These are phyloP conservation scores for Syrmaticus mikado DNA, from an alignment of 2,113 vertebrate genomes.

Conservation along the genomic window DNA sequence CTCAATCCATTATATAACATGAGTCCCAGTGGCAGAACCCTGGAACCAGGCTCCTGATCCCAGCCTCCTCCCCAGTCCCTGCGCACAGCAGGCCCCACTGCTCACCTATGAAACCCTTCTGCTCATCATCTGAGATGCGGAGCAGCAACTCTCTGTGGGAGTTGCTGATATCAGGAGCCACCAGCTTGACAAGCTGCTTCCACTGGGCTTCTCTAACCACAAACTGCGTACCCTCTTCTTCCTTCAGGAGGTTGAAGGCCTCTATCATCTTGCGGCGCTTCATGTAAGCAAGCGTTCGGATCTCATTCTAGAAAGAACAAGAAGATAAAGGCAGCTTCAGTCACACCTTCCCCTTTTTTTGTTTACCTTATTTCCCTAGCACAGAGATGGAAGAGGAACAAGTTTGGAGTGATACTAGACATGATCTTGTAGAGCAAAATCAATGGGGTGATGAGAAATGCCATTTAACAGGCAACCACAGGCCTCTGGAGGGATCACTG, in stretches of 20 bases:
- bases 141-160: conserved; percentile 89
- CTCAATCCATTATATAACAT: background rate
- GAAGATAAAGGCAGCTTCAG: background rate
- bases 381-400: background rate
- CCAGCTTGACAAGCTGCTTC: conserved; percentile 84
- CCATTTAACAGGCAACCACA: background rate
- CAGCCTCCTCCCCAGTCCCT: background rate
- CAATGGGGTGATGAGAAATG: background rate
- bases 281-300: conserved; percentile 88
- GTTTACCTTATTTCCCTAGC: background rate
- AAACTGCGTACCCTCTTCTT: conserved; percentile 72
- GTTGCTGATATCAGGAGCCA: conserved; percentile 83
- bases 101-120: conserved; percentile 86
- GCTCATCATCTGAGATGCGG: conserved; percentile 82
- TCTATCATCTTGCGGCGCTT: conserved; percentile 90
- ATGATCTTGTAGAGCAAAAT: background rate
- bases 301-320: conserved; percentile 84
- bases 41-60: background rate
- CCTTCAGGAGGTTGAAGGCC: conserved; percentile 90
- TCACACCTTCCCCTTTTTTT: background rate
- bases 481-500: background rate
- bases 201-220: conserved; percentile 83
- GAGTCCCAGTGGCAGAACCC: background rate
- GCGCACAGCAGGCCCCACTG: background rate
- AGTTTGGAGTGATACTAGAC: background rate